Base-by-base conservation (phyloP, 2,888 invertebrate genomes). In the Tipula vernalis region DNA sequence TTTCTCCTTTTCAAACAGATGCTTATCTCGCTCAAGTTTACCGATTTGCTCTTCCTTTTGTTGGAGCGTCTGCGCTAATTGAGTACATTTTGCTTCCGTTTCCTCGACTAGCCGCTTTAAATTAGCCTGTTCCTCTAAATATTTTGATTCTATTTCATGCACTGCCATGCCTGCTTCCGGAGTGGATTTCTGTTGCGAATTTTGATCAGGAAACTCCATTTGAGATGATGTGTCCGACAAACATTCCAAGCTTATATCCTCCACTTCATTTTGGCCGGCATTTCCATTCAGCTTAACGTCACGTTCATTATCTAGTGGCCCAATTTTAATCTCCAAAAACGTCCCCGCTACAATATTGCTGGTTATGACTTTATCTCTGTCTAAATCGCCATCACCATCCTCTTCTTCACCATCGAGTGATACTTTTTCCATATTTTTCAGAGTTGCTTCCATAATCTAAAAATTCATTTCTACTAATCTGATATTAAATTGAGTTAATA, bases 1-100 rank as follows among this genome's bases (percentile, higher is more conserved):
- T 87, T 91, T 91, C 87, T 91, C 91, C 87, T 91, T 91, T 18
- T 91, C 91, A 41, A 91, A 88, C 42, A 91, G 90, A 0, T 89
- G 89, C 87, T 91, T 91, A 88, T 91, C 91, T 2, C 91, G 89
- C 87, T 91, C 91, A 18, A 89, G 89, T 2, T 91, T 88, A 0
- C 88, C 88, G 87, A 91, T 90, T 88, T 90, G 90, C 71, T 91
- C 90, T 85, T 91, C 91, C 88, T 91, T 91, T 86, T 91, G 91
- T 15, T 87, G 86, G 44, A 91, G 88, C 5, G 90, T 89, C 0
- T 89, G 89, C 18, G 89, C 89, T 13, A 91, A 87, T 84, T 89
- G 88, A 36, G 2, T 51, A 86, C 51, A 86, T 36, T 39, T 51
- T 6, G 36, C 5, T n/a, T 86, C 86, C 1, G n/a, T 36, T 1